Base-by-base conservation (phyloP, 2,113 vertebrate genomes). In the rabbit (Oryctolagus cuniculus) region DNA sequence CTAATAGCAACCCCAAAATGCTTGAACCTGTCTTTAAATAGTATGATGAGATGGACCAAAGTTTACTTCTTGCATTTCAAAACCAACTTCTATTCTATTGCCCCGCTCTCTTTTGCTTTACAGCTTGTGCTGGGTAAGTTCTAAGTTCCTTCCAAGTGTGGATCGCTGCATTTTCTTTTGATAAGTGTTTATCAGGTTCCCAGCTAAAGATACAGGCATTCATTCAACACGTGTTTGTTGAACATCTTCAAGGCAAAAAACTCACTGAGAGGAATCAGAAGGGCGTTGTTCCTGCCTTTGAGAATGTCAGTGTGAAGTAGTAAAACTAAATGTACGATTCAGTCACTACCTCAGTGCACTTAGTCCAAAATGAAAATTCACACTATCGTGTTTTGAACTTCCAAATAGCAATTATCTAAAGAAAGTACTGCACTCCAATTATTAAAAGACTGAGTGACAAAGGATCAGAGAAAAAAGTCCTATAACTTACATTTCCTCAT, bases 111-210 rank as follows among this genome's bases (percentile, higher is more conserved):
- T 44, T 44, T 44, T 7, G 58, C 21, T 83, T 77, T 70, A 36
- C 3, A 13, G 25, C 8, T 64, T 63, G 51, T 38, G 31, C 17
- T 73, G 5, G 29, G 63, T 67, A 36, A 36, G 44, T 15, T 92
- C 27, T 58, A 92, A 66, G 73, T 85, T 44, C 6, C 44, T 72
- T 89, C 27, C 8, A 3, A 75, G 34, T 51, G 67, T 69, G 44
- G 44, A 34, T 17, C 63, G 38, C 51, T 90, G 85, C 29, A 6
- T 90, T 72, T 85, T 84, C 31, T 79, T 94, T 61, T 72, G 51
- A 86, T 44, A 86, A 89, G 34, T 69, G 29, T 44, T 77, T 82
- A 55, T 49, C 17, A 89, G 38, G 64, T 95, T 55, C 55, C 83
- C 44, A 66, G 49, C 64, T 83, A 84, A 44, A 38, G 9, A 84